Percentiles rank a stretch among this genome's conserved stretches.
phyloP scores from a whole-genome alignment of 2,113 vertebrate genomes.

The Aramus guarauna region DNA sequence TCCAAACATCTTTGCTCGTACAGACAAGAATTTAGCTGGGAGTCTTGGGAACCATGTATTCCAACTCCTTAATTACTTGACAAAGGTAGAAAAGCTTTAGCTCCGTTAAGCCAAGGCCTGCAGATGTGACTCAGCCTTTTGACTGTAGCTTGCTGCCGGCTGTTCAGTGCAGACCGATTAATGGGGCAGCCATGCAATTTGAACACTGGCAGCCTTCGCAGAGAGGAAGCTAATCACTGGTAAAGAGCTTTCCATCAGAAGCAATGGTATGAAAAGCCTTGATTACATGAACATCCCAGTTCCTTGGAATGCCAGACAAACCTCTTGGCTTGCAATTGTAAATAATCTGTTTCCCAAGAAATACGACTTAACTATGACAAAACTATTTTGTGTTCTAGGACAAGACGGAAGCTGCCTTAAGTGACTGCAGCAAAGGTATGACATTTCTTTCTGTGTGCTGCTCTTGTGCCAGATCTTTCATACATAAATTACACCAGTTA shows the following conservation, averaged over 20 bases:
- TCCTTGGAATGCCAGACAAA: not conserved
- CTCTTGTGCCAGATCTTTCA: not conserved
- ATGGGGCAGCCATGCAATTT: not conserved
- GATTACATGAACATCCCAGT: not conserved
- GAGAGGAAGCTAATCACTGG: not conserved
- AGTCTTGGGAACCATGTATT: not conserved
- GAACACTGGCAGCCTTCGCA: not conserved
- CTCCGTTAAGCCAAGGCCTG: not conserved
- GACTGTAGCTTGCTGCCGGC: not conserved
- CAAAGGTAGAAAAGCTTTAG: not conserved
- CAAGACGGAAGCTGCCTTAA: slow-evolving; percentile 81
- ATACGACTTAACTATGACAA: not conserved
- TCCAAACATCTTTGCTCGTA: not conserved
- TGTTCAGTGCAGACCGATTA: not conserved
- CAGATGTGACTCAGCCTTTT: not conserved
- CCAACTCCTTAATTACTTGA: not conserved
- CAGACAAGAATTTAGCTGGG: not conserved
- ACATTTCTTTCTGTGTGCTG: not conserved
- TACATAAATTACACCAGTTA: not conserved
- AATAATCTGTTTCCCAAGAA: not conserved
- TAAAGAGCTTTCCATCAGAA: not conserved
- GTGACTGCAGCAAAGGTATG: slow-evolving; percentile 88
- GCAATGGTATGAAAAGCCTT: not conserved
- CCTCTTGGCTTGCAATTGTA: not conserved
- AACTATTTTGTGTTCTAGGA: slow-evolving; percentile 69